Base-by-base conservation (phyloP, 2,797 vertebrate species). In the Falco biarmicus region DNA sequence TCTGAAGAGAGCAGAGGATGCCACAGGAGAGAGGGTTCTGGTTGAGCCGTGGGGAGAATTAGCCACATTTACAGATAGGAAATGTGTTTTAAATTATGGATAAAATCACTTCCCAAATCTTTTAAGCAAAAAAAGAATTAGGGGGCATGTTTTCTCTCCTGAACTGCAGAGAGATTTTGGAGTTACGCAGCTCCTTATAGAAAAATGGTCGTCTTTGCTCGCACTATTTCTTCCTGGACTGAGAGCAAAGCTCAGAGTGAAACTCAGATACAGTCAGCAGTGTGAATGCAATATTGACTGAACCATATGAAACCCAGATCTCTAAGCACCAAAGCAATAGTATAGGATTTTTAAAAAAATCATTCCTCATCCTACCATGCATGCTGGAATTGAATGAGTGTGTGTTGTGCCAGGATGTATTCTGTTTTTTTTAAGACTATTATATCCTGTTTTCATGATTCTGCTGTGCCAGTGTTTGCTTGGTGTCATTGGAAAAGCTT, bases 341-440 rank as follows among this genome's bases (percentile, higher is more conserved):
- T 26, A 7, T 4, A 65, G 34, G 28, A 39, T 57, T 76, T 85
- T 56, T 5, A 2, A 37, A 70, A 39, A 39, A 70, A 39, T 83
- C 20, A 4, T 57, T 89, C 24, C 26, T 48, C 45, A 54, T 25
- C 29, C n/a, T 10, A 20, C 25, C 0, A 0, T 13, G n/a, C 31
- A 9, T 75, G 39, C 32, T 76, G 69, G 45, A 54, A 57, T 50
- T 45, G 39, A 66, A 37, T 31, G 45, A 71, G 10, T 28, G 43
- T 39, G 25, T 3, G 3, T 65, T 59, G 41, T 69, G 26, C 45
- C 39, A 69, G 51, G 75, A 75, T 73, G 34, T 56, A 26, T 53
- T 87, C 61, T 73, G 56, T 11, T 37, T 34, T 81, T 76, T 87
- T 51, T 60, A 47, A 84, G 48, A 63, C 65, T 50, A 2, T 61